Conservation (phyloP, 2,797 vertebrate species). For the Gymnoscopelus microlampas region DNA sequence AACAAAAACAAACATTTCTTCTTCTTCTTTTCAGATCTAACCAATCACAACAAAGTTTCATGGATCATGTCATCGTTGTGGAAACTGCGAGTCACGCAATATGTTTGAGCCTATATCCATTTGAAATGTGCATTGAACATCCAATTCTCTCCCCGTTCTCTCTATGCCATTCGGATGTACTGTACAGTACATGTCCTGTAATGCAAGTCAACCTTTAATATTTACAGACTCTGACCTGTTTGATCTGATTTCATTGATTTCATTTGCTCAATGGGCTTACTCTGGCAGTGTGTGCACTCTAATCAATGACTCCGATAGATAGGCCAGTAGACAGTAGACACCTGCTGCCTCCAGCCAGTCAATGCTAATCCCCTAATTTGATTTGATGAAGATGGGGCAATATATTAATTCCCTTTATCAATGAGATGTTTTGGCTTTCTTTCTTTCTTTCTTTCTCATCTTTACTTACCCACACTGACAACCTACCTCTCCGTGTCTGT, state of each 20-base stretch:
- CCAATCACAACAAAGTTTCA: too few species aligned
- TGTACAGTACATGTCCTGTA: background rate
- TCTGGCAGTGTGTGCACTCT: constrained; percentile 54
- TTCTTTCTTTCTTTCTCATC: background rate
- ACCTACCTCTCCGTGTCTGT: background rate
- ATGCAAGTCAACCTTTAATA: constrained; percentile 35
- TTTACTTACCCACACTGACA: background rate
- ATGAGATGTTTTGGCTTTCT: constrained; percentile 7
- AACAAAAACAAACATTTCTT: too few species aligned
- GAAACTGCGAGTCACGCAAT: too few species aligned
- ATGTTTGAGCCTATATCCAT: too few species aligned
- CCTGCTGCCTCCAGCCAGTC: constrained; percentile 21
- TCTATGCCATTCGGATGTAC: constrained; percentile 23
- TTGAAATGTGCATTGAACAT: background rate
- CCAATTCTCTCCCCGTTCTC: constrained; percentile 1
- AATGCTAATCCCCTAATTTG: constrained; percentile 45
- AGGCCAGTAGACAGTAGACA: too few species aligned
- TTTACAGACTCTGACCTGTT: constrained; percentile 49
- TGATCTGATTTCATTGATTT: constrained; percentile 60
- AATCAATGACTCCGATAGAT: constrained; percentile 56
- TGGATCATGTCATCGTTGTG: too few species aligned
- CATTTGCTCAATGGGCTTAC: constrained; percentile 47
- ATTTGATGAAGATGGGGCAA: constrained; percentile 41
- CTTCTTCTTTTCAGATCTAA: too few species aligned
- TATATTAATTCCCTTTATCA: constrained; percentile 34